Base-by-base conservation (phyloP, 2,888 invertebrate genomes). In the Drosophila putrida region DNA sequence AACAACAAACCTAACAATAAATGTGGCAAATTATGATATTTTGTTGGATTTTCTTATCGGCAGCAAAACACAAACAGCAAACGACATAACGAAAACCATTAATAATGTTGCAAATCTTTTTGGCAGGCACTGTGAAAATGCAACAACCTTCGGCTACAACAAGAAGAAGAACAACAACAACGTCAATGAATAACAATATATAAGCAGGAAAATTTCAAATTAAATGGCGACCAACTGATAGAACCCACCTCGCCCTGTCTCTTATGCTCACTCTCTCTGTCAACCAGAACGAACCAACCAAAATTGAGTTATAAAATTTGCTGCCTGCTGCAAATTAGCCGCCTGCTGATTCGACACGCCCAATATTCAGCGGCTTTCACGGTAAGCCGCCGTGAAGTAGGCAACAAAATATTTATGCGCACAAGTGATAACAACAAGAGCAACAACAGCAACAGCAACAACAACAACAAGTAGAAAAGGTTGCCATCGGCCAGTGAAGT, bases 41-140 rank as follows among this genome's bases (percentile, higher is more conserved):
- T 69, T 62, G 59, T 54, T 61, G 58, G 72, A 70, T 73, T 80
- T 71, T 63, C 81, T 91, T 91, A 91, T 91, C 90, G 84, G 86
- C 84, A 77, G 72, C 65, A 67, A 80, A 83, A 80, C 82, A 89
- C 77, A 82, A 87, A 82, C 65, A 63, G 69, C 66, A 71, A 75
- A 67, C 44, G 49, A 49, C 59, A 58, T 33, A 20, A 5, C 13
- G 33, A 36, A 53, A 44, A 46, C 49, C 43, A 87, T 78, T 84
- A 75, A 71, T 87, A 87, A 78, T 65, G 49, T 35, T 74, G 72
- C 78, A 74, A 75, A 71, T 85, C 58, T 80, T 58, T 65, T 68
- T 85, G 75, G 62, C 89, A 90, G 91, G 80, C 69, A 69, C 70
- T 75, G 69, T 83, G 64, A 78, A 82, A 83, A 87, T 89, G 89